A percentile compares a stretch with the other conserved stretches of the same genome.
phyloP scores from a whole-genome alignment of 2,113 vertebrate species.

The Pagrus major region DNA sequence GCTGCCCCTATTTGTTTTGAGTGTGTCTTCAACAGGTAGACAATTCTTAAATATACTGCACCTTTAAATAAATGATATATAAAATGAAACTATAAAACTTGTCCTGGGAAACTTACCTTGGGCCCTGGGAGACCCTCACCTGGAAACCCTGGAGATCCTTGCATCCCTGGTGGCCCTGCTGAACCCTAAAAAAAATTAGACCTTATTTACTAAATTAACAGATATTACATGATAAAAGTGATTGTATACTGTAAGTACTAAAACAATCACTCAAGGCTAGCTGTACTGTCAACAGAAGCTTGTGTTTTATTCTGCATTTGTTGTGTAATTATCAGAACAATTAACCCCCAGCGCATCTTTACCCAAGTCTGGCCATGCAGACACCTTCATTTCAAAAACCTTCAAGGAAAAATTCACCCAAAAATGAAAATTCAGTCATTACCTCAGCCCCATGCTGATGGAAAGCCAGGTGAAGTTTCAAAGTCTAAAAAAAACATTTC shows the following conservation, averaged over 20 bases:
- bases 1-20: no score
- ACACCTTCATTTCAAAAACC: no score
- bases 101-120: constrained; percentile 82
- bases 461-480: no score
- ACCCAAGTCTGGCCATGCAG: no score
- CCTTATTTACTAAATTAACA: not conserved
- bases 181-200: constrained; percentile 79
- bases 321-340: no score
- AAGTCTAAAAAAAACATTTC: no score
- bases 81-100: not conserved
- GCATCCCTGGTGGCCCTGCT: constrained; percentile 82
- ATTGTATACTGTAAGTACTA: not conserved
- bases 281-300: not conserved
- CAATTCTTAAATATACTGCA: no score
- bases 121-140: constrained; percentile 88
- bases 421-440: no score
- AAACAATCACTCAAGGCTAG: not conserved
- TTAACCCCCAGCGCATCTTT: no score
- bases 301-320: not conserved
- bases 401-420: no score
- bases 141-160: constrained; percentile 85
- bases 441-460: no score
- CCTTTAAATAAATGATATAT: not conserved
- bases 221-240: not conserved
- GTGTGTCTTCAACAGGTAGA: no score